Evolutionary conservation across 2,888 invertebrate genomes (phyloP).

Genomic region (Sympetrum striolatum): DNA sequence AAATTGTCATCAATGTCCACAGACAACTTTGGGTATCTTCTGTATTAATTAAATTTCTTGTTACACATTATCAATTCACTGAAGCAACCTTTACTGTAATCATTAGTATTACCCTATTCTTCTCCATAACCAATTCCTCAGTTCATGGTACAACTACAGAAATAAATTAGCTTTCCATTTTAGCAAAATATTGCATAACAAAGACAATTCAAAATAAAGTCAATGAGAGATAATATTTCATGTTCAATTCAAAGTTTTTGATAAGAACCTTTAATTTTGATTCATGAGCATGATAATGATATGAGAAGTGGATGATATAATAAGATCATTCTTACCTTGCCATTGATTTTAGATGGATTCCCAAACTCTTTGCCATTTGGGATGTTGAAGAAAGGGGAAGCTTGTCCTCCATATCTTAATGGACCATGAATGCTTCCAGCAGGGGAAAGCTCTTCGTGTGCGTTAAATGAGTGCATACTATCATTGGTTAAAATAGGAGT

Average conservation of each 20-base stretch:
- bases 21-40: too few relatives aligned
- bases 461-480: conserved; percentile 50
- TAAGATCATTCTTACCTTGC: not conserved
- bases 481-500: conserved; percentile 51
- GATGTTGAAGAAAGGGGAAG: not conserved
- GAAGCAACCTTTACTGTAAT: too few relatives aligned
- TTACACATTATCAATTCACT: too few relatives aligned
- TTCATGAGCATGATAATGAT: not conserved
- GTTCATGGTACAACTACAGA: too few relatives aligned
- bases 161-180: too few relatives aligned
- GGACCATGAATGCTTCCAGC: not conserved
- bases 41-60: too few relatives aligned
- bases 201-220: too few relatives aligned
- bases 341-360: not conserved
- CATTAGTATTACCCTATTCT: too few relatives aligned
- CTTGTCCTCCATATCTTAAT: conserved; percentile 44
- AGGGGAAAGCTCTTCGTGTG: conserved; percentile 44
- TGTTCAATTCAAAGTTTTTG: not conserved
- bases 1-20: too few relatives aligned
- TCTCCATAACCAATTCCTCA: too few relatives aligned
- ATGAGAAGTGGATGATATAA: too few relatives aligned
- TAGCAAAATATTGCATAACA: too few relatives aligned
- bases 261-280: not conserved
- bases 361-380: not conserved
- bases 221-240: not conserved